A percentile compares a stretch with the other conserved stretches of the same genome.
phyloP scores from a whole-genome alignment of 2,797 vertebrate genomes.

The Danio kyathit region DNA sequence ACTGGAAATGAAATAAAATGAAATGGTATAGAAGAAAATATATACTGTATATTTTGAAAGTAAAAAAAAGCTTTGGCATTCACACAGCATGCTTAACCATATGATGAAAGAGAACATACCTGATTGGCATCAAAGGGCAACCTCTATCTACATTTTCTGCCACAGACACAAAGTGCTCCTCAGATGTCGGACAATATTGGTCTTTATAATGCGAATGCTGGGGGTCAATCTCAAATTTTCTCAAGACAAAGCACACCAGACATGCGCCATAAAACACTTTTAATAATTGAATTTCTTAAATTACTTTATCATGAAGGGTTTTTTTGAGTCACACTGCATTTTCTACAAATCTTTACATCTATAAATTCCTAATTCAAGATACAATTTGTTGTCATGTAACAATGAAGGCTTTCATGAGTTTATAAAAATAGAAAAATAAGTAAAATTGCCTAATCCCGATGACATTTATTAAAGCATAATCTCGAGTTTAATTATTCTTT shows the following conservation, averaged over 20 bases:
- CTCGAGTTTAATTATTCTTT: no score
- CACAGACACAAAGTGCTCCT: slow-evolving; percentile 27
- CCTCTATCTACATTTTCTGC: slow-evolving; percentile 9
- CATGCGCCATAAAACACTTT: slow-evolving; percentile 1
- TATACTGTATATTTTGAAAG: no score
- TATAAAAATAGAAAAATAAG: no score
- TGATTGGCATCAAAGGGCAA: slow-evolving; percentile 34
- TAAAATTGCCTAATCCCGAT: no score
- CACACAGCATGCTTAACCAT: slow-evolving; percentile 12
- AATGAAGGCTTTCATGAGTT: no score
- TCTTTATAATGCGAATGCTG: slow-evolving; percentile 17
- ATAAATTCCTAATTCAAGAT: no score
- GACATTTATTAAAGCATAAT: no score
- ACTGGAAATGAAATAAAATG: not conserved
- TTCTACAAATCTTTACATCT: no score
- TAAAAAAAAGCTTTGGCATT: not conserved
- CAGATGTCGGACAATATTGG: slow-evolving; percentile 24
- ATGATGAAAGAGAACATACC: slow-evolving; percentile 34
- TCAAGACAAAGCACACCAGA: not conserved
- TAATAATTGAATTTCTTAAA: not conserved
- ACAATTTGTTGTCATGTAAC: no score
- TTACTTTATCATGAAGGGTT: not conserved
- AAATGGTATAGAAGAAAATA: no score
- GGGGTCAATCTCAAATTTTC: not conserved
- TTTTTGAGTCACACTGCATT: no score